Evolutionary conservation across 2,113 vertebrate species (phyloP).

Genomic region (Erythrolamprus reginae): DNA sequence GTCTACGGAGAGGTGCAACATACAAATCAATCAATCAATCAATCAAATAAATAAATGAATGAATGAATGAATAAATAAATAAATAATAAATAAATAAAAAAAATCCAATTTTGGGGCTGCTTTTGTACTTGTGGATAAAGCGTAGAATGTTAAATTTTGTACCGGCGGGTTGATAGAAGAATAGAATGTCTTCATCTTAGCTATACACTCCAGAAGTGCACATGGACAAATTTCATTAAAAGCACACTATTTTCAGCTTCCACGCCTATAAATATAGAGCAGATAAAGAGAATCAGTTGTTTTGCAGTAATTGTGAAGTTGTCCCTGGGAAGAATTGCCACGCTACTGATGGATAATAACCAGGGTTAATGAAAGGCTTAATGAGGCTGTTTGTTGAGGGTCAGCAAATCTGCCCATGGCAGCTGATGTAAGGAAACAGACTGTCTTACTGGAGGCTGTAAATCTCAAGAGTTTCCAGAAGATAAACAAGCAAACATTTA

Average conservation of each 20-base stretch:
- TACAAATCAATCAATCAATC: no score
- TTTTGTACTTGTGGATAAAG: neutral
- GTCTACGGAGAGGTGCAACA: no score
- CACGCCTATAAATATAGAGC: neutral
- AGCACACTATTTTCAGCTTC: neutral
- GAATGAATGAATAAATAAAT: no score
- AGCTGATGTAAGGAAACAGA: neutral
- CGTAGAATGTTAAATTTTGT: neutral
- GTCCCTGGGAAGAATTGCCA: neutral
- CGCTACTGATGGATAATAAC: constrained; percentile 1
- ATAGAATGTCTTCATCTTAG: neutral
- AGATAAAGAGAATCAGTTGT: neutral
- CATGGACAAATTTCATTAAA: neutral
- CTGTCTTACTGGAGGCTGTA: neutral
- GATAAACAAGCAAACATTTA: neutral
- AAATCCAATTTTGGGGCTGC: neutral
- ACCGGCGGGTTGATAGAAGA: neutral
- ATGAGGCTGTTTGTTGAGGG: constrained; percentile 9
- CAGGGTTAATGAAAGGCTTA: constrained; percentile 8
- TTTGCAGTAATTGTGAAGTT: neutral
- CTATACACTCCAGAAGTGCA: neutral
- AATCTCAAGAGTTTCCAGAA: neutral
- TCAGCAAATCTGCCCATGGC: neutral
- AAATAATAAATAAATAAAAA: no score
- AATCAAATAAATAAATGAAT: no score